Evolutionary conservation across 2,797 vertebrate genomes (phyloP), one percentile per base, ranked within the genome.

Genomic region (Hemitrygon akajei): DNA sequence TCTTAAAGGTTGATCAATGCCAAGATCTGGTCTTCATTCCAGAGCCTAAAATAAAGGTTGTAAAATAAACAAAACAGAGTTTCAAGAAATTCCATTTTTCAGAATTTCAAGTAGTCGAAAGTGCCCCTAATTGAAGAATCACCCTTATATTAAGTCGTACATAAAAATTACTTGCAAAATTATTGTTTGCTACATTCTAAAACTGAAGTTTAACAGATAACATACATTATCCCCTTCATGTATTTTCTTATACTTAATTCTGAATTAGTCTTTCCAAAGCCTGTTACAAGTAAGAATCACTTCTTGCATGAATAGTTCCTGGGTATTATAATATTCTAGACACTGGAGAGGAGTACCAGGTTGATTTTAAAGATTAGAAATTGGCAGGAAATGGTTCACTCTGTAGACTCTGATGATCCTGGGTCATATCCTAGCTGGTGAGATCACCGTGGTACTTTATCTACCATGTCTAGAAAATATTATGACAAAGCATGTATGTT

Each of bases 381-480:
- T 80, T 86, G 93, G 94, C 89, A 94, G 94, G 93, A 94, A 95
- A 94, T 93, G 37, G 47, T 94, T 94, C 91, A 94, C 94, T 95
- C 93, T 94, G 94, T 87, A 94, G 94, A 94, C 91, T 86, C 69
- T 75, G 73, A 56, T 76, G 91, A 76, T 34, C 30, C 4, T 91
- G n/a, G 66, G 34, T 25, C 34, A 27, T 11, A 34, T 40, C 69
- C 47, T 22, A 14, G 34, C 14, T 30, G 71, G 40, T 30, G 12
- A 47, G 40, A 75, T 93, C 5, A 58, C 40, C n/a, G 25, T 58
- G n/a, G n/a, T 16, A 37, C 16, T 69, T 69, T 47, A 27, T 40
- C 87, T n/a, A 18, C 4, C 75, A 18, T 75, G 47, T 47, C 56
- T 66, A 14, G 0, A 27, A 58, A 18, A 40, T 2, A 5, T 27